Conservation (phyloP, 2,113 vertebrate genomes). For the Himantopus leucocephalus region DNA sequence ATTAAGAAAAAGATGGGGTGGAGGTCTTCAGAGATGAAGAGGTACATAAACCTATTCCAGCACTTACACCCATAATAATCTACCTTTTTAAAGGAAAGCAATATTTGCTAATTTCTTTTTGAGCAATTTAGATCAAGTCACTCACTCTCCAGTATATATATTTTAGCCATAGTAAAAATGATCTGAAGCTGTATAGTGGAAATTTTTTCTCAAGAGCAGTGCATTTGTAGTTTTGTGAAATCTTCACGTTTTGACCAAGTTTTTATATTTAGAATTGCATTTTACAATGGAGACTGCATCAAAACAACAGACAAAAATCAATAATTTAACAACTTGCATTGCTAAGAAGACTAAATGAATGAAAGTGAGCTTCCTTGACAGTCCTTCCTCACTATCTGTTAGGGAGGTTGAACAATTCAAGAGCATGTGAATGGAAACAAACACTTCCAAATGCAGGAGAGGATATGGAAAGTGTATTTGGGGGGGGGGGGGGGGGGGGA, state of each 20-base stretch:
- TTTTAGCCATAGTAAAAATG: neutral
- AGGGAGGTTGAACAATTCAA: neutral
- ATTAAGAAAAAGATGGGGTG: neutral
- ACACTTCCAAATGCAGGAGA: neutral
- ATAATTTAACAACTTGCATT: neutral
- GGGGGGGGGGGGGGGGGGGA: neutral
- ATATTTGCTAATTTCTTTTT: conserved; percentile 34
- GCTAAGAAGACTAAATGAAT: neutral
- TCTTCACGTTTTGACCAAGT: neutral
- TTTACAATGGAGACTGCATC: neutral
- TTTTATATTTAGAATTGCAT: neutral
- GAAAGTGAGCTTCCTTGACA: neutral
- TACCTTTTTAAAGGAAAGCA: conserved; percentile 13
- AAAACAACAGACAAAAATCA: neutral
- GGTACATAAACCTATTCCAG: neutral
- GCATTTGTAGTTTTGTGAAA: neutral
- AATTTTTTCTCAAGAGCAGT: neutral
- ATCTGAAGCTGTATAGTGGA: neutral
- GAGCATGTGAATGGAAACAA: neutral
- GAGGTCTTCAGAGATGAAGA: conserved; percentile 24
- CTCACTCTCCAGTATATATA: neutral
- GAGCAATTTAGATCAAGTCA: neutral
- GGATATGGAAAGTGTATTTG: neutral
- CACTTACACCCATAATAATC: neutral
- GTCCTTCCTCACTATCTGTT: neutral